phyloP scores from a whole-genome alignment of 2,797 vertebrate genomes.

The Spondyliosoma cantharus region DNA sequence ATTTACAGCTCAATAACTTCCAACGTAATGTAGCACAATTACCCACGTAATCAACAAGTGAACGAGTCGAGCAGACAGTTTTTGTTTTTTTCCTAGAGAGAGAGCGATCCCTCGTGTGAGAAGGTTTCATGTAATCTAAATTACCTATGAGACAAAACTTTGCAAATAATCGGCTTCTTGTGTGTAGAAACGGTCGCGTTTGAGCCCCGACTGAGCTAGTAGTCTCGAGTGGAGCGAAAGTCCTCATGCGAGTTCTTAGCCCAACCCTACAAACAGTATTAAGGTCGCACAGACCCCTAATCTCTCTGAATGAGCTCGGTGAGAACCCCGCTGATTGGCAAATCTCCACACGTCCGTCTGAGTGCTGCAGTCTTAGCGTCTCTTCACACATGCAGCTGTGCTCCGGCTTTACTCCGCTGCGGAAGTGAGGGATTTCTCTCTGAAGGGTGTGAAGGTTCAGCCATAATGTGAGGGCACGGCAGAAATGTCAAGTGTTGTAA shows the following conservation, averaged over 20 bases:
- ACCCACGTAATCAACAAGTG: neutral
- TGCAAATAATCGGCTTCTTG: constrained; percentile 24
- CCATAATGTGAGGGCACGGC: constrained; percentile 59
- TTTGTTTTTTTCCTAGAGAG: neutral
- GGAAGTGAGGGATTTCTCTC: constrained; percentile 64
- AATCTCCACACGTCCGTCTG: constrained; percentile 68
- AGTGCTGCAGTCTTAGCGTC: constrained; percentile 67
- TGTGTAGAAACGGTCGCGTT: neutral
- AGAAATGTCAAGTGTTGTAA: constrained; percentile 63
- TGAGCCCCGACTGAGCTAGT: constrained; percentile 46
- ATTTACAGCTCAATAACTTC: constrained; percentile 12
- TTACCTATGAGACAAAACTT: constrained; percentile 7
- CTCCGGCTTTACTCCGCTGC: constrained; percentile 26
- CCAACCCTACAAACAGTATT: constrained; percentile 66
- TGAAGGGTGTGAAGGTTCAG: constrained; percentile 67
- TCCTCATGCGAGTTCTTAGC: constrained; percentile 52
- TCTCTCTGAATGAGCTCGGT: constrained; percentile 73
- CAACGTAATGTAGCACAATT: constrained; percentile 22
- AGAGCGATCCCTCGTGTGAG: neutral
- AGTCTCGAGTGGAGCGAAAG: constrained; percentile 37
- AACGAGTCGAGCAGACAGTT: neutral
- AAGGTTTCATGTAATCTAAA: neutral
- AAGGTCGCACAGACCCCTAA: constrained; percentile 66
- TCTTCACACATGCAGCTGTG: constrained; percentile 51
- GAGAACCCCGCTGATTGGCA: constrained; percentile 68